A percentile compares a stretch with the other conserved stretches of the same genome.
Evolutionary conservation across 2,113 vertebrate species (phyloP).

Genomic region (Actenoides hombroni): DNA sequence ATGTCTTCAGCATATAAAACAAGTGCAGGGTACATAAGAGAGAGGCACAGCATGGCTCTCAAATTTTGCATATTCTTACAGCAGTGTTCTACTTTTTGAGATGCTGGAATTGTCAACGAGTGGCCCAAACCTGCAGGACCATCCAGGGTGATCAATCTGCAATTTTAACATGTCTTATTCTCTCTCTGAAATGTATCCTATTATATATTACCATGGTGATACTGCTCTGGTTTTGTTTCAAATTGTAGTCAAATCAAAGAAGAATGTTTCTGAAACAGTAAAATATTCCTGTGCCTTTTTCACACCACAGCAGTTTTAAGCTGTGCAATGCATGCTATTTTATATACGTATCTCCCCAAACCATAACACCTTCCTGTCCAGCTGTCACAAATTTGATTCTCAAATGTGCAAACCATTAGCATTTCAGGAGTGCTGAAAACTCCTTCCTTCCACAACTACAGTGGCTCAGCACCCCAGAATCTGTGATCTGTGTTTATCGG

Average conservation of each 20-base stretch:
- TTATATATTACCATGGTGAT: neutral
- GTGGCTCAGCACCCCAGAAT: neutral
- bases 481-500: neutral
- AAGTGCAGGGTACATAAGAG: neutral
- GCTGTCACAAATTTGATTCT: neutral
- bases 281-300: conserved; percentile 4
- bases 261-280: neutral
- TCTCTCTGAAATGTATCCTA: neutral
- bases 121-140: conserved; percentile 4
- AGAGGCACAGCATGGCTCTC: conserved; percentile 22
- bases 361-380: neutral
- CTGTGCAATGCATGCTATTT: neutral
- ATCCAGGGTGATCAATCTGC: conserved; percentile 2
- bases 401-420: neutral
- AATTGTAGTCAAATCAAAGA: conserved; percentile 1
- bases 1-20: conserved; percentile 25
- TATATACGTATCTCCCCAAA: neutral
- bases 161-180: conserved; percentile 3
- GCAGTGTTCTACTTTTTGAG: conserved; percentile 24
- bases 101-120: neutral
- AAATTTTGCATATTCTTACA: conserved; percentile 14
- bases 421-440: neutral
- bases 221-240: neutral
- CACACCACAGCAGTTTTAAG: neutral
- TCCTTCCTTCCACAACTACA: neutral